These are phyloP conservation scores for Falco columbarius DNA, from an alignment of 2,797 vertebrate genomes.

Conservation along the genomic window DNA sequence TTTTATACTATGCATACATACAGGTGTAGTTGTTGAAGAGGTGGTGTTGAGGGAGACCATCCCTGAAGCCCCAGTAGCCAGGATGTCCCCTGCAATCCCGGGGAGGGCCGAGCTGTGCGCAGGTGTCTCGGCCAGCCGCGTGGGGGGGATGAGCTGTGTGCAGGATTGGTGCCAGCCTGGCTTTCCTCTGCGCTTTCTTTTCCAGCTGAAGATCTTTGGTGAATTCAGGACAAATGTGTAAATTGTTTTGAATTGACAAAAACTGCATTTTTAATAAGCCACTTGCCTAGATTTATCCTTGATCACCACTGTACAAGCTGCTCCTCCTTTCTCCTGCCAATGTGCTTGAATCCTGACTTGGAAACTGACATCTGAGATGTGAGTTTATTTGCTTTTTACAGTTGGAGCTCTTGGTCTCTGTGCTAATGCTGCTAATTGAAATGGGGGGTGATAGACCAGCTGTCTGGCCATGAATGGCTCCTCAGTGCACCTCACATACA, in stretches of 20 bases:
- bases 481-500: neutral
- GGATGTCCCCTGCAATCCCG: fast-evolving
- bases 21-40: neutral
- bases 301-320: neutral
- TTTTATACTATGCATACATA: neutral
- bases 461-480: neutral
- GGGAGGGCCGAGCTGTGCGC: neutral
- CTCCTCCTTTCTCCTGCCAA: neutral
- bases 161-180: neutral
- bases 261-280: neutral
- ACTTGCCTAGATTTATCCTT: neutral
- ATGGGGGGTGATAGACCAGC: neutral
- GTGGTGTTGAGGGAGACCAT: neutral
- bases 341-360: neutral
- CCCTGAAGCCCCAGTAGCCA: neutral
- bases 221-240: neutral
- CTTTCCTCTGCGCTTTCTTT: neutral
- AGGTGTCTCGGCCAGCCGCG: fast-evolving
- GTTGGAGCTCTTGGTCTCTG: neutral
- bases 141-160: neutral
- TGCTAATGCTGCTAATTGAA: neutral
- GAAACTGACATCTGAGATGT: neutral
- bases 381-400: conserved; percentile 6
- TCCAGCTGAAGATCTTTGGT: neutral
- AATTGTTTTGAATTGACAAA: neutral